phyloP scores from a whole-genome alignment of 2,888 invertebrate species.

The Patella depressa region DNA sequence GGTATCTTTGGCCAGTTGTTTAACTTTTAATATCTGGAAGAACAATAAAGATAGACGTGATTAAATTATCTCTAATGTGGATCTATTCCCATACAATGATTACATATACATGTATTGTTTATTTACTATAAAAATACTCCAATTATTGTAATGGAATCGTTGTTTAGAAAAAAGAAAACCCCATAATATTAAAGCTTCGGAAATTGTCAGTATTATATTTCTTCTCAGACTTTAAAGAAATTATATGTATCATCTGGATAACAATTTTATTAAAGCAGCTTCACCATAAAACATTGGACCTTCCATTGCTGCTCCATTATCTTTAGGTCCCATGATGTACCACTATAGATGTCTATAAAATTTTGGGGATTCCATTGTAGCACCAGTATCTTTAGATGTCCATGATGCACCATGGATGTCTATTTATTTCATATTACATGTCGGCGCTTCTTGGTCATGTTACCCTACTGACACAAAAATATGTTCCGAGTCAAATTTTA shows the following conservation, averaged over 20 bases:
- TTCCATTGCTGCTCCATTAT: slow-evolving; percentile 89
- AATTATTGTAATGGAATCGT: too few relatives aligned
- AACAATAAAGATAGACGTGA: slow-evolving; percentile 55
- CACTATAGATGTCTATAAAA: slow-evolving; percentile 61
- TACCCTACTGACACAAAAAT: too few relatives aligned
- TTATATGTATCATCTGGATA: slow-evolving; percentile 74
- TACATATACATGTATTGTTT: too few relatives aligned
- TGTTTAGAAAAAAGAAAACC: too few relatives aligned
- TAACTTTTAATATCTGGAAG: slow-evolving; percentile 76
- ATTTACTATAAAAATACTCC: too few relatives aligned
- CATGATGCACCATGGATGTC: too few relatives aligned
- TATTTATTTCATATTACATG: slow-evolving; percentile 54
- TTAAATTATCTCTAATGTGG: slow-evolving; percentile 15
- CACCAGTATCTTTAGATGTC: too few relatives aligned
- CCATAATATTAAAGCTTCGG: too few relatives aligned
- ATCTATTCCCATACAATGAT: too few relatives aligned
- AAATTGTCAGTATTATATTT: not conserved
- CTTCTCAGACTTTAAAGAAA: not conserved
- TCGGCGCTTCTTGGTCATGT: slow-evolving; percentile 47
- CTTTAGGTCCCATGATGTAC: slow-evolving; percentile 81
- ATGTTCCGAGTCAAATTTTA: too few relatives aligned
- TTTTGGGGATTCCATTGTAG: too few relatives aligned
- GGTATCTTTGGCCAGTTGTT: slow-evolving; percentile 79
- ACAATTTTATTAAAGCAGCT: slow-evolving; percentile 84
- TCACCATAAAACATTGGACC: slow-evolving; percentile 84